Percentiles rank a stretch among this genome's conserved stretches.
These are phyloP conservation scores for Rhipidura dahli DNA, from an alignment of 2,113 vertebrate genomes.

Conservation along the genomic window DNA sequence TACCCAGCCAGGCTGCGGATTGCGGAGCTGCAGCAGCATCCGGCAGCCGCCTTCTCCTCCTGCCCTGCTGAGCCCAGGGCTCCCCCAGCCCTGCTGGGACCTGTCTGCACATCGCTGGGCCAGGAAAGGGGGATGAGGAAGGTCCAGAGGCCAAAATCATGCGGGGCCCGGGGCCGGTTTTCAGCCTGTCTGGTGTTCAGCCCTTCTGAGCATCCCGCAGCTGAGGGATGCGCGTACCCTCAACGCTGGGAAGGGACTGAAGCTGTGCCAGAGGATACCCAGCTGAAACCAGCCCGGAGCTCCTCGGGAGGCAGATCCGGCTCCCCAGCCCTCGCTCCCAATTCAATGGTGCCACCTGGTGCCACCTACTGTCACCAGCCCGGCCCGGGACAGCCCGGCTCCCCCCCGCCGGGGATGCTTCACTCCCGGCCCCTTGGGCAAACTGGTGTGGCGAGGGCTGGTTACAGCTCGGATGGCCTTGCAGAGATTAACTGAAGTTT, in stretches of 20 bases:
- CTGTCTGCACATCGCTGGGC: rapidly evolving
- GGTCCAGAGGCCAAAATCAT: no score
- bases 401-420: rapidly evolving
- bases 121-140: neutral
- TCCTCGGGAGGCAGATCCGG: rapidly evolving
- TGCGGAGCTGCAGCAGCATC: rapidly evolving
- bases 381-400: rapidly evolving
- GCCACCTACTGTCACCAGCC: slow-evolving; percentile 16
- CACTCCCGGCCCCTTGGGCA: rapidly evolving
- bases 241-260: rapidly evolving
- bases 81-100: neutral
- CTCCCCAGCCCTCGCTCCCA: neutral
- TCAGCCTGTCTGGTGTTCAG: rapidly evolving
- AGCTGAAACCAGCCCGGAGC: neutral
- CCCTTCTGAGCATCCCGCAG: no score
- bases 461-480: rapidly evolving
- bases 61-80: neutral
- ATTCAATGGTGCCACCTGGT: slow-evolving; percentile 27
- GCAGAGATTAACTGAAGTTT: neutral
- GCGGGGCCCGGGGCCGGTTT: rapidly evolving
- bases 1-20: rapidly evolving
- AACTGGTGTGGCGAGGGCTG: rapidly evolving
- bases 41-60: rapidly evolving
- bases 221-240: rapidly evolving
- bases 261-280: neutral